Evolutionary conservation across 2,888 invertebrate species (phyloP).

Genomic region (Drosophila paramelanica): DNA sequence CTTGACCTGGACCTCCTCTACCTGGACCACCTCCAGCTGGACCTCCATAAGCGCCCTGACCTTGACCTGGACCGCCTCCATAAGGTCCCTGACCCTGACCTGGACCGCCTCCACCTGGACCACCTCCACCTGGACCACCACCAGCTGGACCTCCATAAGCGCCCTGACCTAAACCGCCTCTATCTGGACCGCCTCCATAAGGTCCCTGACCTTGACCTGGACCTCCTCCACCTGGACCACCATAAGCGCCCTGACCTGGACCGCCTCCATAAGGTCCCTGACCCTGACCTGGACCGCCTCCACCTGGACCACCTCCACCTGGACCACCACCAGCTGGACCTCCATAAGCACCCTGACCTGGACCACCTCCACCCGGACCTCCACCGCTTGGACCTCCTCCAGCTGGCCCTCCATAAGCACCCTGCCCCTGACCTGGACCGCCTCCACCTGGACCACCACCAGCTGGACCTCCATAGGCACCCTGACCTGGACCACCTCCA

Average conservation of each 20-base stretch:
- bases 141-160: not conserved
- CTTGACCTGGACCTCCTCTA: not conserved
- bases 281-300: not conserved
- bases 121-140: not conserved
- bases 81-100: conserved; percentile 10
- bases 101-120: not conserved
- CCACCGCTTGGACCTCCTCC: not conserved
- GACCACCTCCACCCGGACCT: conserved; percentile 8
- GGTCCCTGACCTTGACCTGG: too few species aligned
- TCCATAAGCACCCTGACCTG: not conserved
- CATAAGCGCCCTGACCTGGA: not conserved
- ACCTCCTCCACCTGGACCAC: not conserved
- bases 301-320: not conserved
- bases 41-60: not conserved
- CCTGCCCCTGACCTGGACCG: conserved; percentile 2
- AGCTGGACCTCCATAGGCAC: not conserved
- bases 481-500: not conserved
- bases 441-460: not conserved
- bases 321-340: not conserved
- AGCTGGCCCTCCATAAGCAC: not conserved
- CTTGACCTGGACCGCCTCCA: conserved; percentile 4
- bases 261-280: not conserved
- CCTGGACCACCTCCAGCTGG: not conserved
- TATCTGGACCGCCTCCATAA: conserved; percentile 3
- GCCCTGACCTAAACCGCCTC: too few species aligned